Evolutionary conservation across 2,888 invertebrate genomes (phyloP), one percentile per base, ranked within the genome.

Genomic region (Heliconius ethilla): DNA sequence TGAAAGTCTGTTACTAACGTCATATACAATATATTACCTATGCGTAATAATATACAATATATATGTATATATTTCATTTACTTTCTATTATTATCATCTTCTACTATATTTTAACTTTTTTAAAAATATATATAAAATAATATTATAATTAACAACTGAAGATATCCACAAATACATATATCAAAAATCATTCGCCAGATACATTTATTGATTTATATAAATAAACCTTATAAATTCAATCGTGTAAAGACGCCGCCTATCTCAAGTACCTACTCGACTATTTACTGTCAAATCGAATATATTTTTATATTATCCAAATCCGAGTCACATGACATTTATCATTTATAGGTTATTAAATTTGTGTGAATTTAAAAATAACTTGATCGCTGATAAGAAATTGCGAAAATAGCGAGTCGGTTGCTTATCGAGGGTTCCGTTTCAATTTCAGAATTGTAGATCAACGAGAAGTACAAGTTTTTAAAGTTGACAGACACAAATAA

Each of bases 241-340:
- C 69, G 9, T 40, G 15, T 69, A 67, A 51, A 75, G 66, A n/a
- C n/a, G 67, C 75, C 67, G 66, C 66, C 55, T 33, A 67, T 67
- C 67, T 76, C 65, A 70, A 76, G 76, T 76, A 25, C 15, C 51
- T 76, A 25, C 15, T 63, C 45, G 6, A 76, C 70, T 29, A 70
- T 65, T 76, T 72, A 76, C 62, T 65, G 70, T 76, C 76, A 76
- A 76, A 70, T 63, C 37, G 67, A 15, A 13, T 67, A 55, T 27
- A 37, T 75, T 51, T n/a, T 45, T 45, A 40, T 40, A 51, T 51
- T 51, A 29, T 45, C 55, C 51, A 33, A 77, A 65, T 77, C 33
- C 65, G 11, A 72, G 66, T 77, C 76, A 77, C 40, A 72, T 77
- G 76, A 77, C 40, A 69, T 18, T 69, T 45, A 70, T 51, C 59